Evolutionary conservation across 2,888 invertebrate species (phyloP).

Genomic region (Erebia palarica): DNA sequence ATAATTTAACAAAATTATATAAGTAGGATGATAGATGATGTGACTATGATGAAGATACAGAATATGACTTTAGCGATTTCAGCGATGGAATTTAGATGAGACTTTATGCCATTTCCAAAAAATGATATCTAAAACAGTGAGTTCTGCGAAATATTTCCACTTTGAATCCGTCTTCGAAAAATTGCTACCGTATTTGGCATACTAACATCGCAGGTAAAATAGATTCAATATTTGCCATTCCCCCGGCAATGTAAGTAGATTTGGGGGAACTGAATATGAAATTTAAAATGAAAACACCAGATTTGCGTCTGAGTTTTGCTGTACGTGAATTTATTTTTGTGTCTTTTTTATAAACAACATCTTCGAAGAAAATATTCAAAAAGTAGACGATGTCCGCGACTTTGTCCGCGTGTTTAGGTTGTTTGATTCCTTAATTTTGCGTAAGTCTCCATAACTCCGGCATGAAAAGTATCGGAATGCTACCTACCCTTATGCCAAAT

Average conservation of each 20-base stretch:
- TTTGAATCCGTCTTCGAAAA: conserved; percentile 19
- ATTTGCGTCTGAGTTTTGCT: not conserved
- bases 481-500: too few species aligned
- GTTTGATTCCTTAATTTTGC: too few species aligned
- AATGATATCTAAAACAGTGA: conserved; percentile 6
- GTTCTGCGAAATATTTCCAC: conserved; percentile 12
- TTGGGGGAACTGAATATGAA: conserved; percentile 21
- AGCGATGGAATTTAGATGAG: conserved; percentile 8
- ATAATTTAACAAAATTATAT: too few species aligned
- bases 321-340: conserved; percentile 2
- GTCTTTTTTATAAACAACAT: not conserved
- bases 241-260: conserved; percentile 23
- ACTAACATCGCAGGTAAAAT: conserved; percentile 23
- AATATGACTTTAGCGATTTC: not conserved
- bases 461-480: too few species aligned
- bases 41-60: not conserved
- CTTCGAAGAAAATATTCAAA: too few species aligned
- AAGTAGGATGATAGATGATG: not conserved
- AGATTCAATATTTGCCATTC: conserved; percentile 26
- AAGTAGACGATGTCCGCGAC: too few species aligned
- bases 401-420: too few species aligned
- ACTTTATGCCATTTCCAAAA: conserved; percentile 2
- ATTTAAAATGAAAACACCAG: conserved; percentile 24
- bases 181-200: conserved; percentile 29
- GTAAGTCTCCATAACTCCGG: too few species aligned